Evolutionary conservation across 2,888 invertebrate species (phyloP).

Genomic region (Epinotia brunnichana): DNA sequence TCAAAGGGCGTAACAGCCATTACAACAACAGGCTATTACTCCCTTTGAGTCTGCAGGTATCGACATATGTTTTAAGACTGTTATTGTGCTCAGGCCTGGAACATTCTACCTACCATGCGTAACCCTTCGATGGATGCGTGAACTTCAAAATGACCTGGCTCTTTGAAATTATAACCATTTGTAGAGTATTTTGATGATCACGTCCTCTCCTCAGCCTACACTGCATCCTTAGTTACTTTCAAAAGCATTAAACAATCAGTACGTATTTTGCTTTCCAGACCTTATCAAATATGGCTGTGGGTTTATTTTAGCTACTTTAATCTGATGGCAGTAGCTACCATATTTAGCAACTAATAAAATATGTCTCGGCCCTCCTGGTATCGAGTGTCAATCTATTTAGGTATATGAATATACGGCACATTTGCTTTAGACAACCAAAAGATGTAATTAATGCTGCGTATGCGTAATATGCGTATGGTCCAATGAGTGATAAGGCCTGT

Average conservation of each 20-base stretch:
- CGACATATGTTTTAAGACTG: neutral
- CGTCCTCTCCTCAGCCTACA: conserved; percentile 28
- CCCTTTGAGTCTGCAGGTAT: no score
- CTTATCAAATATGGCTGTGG: conserved; percentile 7
- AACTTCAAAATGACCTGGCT: conserved; percentile 32
- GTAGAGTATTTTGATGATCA: conserved; percentile 34
- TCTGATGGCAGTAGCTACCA: neutral
- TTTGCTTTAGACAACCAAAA: neutral
- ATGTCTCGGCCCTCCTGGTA: neutral
- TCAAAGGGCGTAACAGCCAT: no score
- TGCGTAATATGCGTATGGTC: neutral
- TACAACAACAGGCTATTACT: no score
- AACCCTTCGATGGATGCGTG: conserved; percentile 24
- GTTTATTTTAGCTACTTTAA: neutral
- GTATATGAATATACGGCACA: neutral
- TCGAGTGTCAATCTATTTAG: neutral
- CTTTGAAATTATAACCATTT: neutral
- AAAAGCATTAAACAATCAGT: neutral
- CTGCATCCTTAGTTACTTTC: conserved; percentile 37
- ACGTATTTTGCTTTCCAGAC: conserved; percentile 3
- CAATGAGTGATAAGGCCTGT: conserved; percentile 16
- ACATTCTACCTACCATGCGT: conserved; percentile 38
- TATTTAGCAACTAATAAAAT: neutral
- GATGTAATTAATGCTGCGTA: neutral
- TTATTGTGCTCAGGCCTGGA: conserved; percentile 19